Evolutionary conservation across 2,797 vertebrate species (phyloP), one percentile per base, ranked within the genome.

Genomic region (Syngnathus acus): DNA sequence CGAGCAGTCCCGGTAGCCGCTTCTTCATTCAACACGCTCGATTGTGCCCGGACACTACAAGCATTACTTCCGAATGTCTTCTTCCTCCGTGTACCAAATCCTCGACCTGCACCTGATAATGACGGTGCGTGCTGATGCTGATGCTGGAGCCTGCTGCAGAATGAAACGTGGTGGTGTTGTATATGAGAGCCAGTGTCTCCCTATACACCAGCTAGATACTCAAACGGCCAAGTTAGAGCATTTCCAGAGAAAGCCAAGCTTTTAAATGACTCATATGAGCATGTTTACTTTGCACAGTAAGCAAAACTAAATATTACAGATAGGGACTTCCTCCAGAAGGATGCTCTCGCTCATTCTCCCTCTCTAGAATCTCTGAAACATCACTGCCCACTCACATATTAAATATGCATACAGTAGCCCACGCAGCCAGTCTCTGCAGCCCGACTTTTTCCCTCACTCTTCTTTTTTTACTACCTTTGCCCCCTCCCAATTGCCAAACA

Each of bases 351-450:
- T 40, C 38, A 40, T 42, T 65, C 62, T 60, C 73, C 68, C 69
- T 69, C 79, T 81, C 60, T 58, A 53, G 72, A 69, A 81, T 62
- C 69, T 73, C 69, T 65, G 66, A 77, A 78, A 76, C 68, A 76
- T 42, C 67, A 68, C 80, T 80, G 76, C 86, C 87, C 84, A 86
- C 88, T 80, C 78, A 14, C 32, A 42, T 26, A 85, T 84, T 83
- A 80, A 86, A 87, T 81, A 87, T 86, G 83, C 85, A 87, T 66
- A 59, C 72, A 65, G n/a, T 32, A 54, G 67, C 84, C 82, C 81
- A 84, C 80, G 81, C 84, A 81, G 80, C 79, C 75, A 74, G 71
- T 72, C 69, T 68, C 69, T 26, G 43, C 32, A 61, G 64, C 48
- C 40, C 59, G 16, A 43, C 55, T 77, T 73, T 72, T 54, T 6